Evolutionary conservation across 1,140 invertebrate genomes (phyloP).

Genomic region (Scaptomyza pallida): DNA sequence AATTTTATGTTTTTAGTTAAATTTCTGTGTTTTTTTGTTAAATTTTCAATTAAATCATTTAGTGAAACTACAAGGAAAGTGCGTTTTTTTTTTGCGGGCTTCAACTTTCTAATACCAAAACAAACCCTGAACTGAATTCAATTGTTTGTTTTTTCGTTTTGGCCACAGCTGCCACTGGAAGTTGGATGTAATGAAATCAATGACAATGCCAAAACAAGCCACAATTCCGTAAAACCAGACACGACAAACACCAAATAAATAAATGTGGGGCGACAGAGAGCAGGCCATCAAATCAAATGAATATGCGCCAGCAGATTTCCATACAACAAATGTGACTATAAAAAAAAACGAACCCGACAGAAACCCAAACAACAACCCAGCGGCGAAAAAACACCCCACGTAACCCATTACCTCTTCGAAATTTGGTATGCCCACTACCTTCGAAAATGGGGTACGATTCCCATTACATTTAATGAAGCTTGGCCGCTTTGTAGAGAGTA

Average conservation of each 20-base stretch:
- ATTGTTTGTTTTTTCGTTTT: slow-evolving; percentile 2
- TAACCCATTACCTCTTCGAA: no score
- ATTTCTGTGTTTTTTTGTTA: not conserved
- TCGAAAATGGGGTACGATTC: no score
- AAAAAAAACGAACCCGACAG: slow-evolving; percentile 49
- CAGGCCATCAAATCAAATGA: slow-evolving; percentile 73
- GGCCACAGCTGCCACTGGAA: slow-evolving; percentile 30
- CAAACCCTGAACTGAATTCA: not conserved
- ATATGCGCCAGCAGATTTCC: slow-evolving; percentile 66
- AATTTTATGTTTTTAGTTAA: slow-evolving; percentile 23
- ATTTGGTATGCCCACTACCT: no score
- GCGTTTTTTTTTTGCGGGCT: no score
- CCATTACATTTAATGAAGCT: no score
- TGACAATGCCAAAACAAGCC: slow-evolving; percentile 53
- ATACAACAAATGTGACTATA: slow-evolving; percentile 29
- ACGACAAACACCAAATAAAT: slow-evolving; percentile 53
- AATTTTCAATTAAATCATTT: not conserved
- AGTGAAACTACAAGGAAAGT: not conserved
- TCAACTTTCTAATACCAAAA: no score
- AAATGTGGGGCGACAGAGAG: slow-evolving; percentile 56
- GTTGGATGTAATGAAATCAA: slow-evolving; percentile 16
- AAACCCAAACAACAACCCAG: slow-evolving; percentile 59
- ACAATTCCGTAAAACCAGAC: slow-evolving; percentile 52
- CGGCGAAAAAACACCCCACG: no score
- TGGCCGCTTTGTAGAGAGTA: no score